Conservation (phyloP, 2,113 vertebrate species). For the Sceloporus undulatus region DNA sequence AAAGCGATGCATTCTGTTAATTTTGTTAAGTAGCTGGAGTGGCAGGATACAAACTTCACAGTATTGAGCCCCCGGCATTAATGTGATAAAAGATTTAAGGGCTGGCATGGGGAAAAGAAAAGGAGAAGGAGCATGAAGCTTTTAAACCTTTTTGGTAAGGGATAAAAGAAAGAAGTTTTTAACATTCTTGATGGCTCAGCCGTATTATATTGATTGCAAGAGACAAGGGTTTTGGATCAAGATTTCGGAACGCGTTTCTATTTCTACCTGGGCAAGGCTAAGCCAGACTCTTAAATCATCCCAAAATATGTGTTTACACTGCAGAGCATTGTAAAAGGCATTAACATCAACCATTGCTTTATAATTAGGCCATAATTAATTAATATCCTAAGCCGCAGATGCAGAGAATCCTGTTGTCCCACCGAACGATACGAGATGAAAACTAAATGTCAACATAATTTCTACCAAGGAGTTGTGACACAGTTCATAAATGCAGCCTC, state of each 20-base stretch:
- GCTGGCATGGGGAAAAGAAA: neutral
- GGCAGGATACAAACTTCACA: conserved; percentile 10
- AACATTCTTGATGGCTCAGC: conserved; percentile 27
- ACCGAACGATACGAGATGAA: neutral
- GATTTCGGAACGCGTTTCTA: neutral
- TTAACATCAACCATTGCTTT: neutral
- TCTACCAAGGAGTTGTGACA: neutral
- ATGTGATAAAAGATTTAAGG: conserved; percentile 40
- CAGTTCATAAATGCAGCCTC: neutral
- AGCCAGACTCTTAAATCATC: conserved; percentile 5
- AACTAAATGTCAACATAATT: conserved; percentile 33
- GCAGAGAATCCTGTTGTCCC: neutral
- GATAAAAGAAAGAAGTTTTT: conserved; percentile 38
- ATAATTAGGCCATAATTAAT: conserved; percentile 37
- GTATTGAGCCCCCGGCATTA: conserved; percentile 31
- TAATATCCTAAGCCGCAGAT: neutral
- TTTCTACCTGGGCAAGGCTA: neutral
- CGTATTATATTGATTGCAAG: conserved; percentile 28
- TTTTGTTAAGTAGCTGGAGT: conserved; percentile 27
- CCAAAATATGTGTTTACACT: conserved; percentile 5
- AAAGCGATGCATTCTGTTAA: conserved; percentile 18
- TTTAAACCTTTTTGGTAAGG: conserved; percentile 42
- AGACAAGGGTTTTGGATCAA: conserved; percentile 28
- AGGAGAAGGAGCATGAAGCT: conserved; percentile 15
- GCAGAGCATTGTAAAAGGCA: neutral